phyloP scores from a whole-genome alignment of 2,888 invertebrate species.

The Coronaproctus castanopsis region DNA sequence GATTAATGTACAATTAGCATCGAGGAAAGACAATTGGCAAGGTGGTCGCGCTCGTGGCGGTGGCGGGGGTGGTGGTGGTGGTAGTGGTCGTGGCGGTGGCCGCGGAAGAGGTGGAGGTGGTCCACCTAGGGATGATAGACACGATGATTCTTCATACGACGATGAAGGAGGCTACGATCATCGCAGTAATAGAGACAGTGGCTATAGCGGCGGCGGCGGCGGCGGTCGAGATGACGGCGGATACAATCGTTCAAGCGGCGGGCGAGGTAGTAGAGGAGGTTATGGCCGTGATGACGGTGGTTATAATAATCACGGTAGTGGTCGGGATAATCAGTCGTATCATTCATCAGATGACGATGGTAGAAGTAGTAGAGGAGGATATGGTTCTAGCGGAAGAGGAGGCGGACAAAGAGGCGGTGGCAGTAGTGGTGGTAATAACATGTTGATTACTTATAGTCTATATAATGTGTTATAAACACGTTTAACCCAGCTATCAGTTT shows the following conservation, averaged over 20 bases:
- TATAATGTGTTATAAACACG: too few species aligned
- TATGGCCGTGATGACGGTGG: conserved; percentile 25
- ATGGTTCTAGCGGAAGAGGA: conserved; percentile 20
- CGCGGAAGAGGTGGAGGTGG: conserved; percentile 32
- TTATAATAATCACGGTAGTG: conserved; percentile 22
- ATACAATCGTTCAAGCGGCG: conserved; percentile 27
- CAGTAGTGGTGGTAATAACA: conserved; percentile 20
- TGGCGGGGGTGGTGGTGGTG: conserved; percentile 29
- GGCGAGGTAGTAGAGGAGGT: conserved; percentile 35
- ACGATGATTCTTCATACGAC: conserved; percentile 33
- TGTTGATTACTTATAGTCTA: not conserved
- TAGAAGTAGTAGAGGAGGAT: conserved; percentile 20
- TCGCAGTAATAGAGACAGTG: conserved; percentile 30
- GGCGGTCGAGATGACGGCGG: conserved; percentile 25
- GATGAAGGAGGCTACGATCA: conserved; percentile 25
- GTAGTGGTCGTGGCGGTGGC: conserved; percentile 30
- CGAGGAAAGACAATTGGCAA: conserved; percentile 49
- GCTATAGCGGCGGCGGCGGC: conserved; percentile 23
- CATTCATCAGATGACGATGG: conserved; percentile 13
- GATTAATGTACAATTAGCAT: conserved; percentile 64
- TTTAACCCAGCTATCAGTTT: too few species aligned
- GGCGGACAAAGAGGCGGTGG: conserved; percentile 26
- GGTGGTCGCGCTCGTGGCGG: conserved; percentile 30
- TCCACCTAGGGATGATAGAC: conserved; percentile 28
- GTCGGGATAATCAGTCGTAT: conserved; percentile 15